A percentile compares a stretch with the other conserved stretches of the same genome.
phyloP scores from a whole-genome alignment of 1,140 invertebrate genomes.

The Glossosoma conforme region DNA sequence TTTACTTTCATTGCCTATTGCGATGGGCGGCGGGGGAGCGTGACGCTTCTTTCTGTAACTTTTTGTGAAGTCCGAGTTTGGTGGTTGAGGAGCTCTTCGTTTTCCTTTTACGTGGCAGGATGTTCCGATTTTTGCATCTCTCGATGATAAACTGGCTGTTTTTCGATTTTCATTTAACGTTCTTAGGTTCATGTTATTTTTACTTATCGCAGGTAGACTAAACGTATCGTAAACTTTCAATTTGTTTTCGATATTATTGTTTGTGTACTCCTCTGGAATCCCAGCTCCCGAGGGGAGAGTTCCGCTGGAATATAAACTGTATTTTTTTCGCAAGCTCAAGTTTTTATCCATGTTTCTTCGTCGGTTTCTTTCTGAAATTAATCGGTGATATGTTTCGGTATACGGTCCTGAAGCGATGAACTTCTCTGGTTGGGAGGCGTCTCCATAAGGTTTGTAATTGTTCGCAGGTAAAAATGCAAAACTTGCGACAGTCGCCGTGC shows the following conservation, averaged over 20 bases:
- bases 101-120: constrained; percentile 68
- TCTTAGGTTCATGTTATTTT: constrained; percentile 31
- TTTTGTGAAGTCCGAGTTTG: constrained; percentile 38
- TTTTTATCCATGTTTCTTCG: constrained; percentile 51
- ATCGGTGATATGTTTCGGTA: constrained; percentile 56
- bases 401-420: constrained; percentile 47
- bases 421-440: constrained; percentile 37
- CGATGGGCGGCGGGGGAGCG: constrained; percentile 58
- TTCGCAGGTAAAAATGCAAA: constrained; percentile 62
- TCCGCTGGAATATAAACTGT: constrained; percentile 53
- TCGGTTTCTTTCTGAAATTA: constrained; percentile 55
- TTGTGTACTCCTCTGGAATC: no score
- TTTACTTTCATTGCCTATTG: no score
- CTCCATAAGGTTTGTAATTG: constrained; percentile 44
- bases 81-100: constrained; percentile 65
- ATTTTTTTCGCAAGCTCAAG: constrained; percentile 58
- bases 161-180: constrained; percentile 42
- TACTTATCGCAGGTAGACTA: constrained; percentile 49
- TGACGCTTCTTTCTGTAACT: constrained; percentile 53
- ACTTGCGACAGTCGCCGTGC: constrained; percentile 64
- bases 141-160: constrained; percentile 53
- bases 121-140: constrained; percentile 42
- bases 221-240: constrained; percentile 45
- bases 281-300: constrained; percentile 32
- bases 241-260: constrained; percentile 32